Evolutionary conservation across 2,888 invertebrate genomes (phyloP).

Genomic region (Lasioglossum figueresi): DNA sequence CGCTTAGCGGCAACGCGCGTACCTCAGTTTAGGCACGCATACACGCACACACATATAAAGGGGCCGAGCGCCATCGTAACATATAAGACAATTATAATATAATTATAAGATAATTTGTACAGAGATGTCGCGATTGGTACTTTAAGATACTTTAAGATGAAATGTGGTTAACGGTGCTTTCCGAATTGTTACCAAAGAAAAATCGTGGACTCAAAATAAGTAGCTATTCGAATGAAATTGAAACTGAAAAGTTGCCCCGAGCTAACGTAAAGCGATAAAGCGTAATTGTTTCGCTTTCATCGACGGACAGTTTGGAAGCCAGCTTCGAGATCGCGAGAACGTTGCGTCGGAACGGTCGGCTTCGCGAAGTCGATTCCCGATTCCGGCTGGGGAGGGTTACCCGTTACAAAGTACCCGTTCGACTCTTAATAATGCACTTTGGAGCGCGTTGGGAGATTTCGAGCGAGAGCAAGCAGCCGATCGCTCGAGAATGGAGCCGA

Average conservation of each 20-base stretch:
- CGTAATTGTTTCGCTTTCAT: background rate
- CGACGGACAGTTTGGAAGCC: background rate
- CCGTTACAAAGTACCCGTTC: constrained; percentile 71
- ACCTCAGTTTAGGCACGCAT: too few relatives aligned
- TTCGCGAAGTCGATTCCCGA: constrained; percentile 26
- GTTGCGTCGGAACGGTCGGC: background rate
- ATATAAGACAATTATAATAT: too few relatives aligned
- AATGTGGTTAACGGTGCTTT: background rate
- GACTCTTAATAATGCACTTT: constrained; percentile 78
- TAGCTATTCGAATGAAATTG: too few relatives aligned
- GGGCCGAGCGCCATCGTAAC: too few relatives aligned
- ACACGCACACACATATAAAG: too few relatives aligned
- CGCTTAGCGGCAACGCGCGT: too few relatives aligned
- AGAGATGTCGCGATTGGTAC: too few relatives aligned
- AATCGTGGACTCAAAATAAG: too few relatives aligned
- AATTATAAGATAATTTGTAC: too few relatives aligned
- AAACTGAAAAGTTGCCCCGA: background rate
- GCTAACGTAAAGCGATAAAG: background rate
- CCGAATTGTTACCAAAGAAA: too few relatives aligned
- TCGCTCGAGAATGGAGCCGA: constrained; percentile 66
- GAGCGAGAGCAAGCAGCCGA: constrained; percentile 65
- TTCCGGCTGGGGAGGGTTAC: constrained; percentile 34
- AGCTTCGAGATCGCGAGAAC: background rate
- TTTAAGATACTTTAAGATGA: background rate
- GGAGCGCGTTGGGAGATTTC: constrained; percentile 66